Evolutionary conservation across 2,797 vertebrate genomes (phyloP), one percentile per base, ranked within the genome.

Genomic region (Platyrinchus mystaceus): DNA sequence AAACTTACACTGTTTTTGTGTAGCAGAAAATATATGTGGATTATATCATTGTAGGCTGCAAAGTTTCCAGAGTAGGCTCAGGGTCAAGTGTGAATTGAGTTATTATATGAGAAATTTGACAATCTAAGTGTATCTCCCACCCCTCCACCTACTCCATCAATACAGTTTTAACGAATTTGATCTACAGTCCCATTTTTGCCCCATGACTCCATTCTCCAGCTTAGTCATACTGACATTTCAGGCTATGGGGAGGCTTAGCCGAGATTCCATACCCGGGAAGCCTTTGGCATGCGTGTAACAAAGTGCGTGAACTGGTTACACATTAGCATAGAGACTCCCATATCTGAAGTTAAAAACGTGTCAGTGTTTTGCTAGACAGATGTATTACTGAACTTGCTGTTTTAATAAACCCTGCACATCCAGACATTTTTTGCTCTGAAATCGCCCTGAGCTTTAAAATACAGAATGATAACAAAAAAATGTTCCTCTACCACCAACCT

Each of bases 401-500:
- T 82, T 84, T 34, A 89, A 56, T n/a, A 79, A 74, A 52, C 6
- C 9, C 63, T n/a, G 21, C 44, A 55, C 11, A 36, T 28, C 12
- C 8, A 41, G 27, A 23, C 10, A 1, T 36, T 21, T 49, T 52
- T 52, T 6, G 18, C 6, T 62, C 30, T 68, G 21, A 63, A 55
- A 78, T 56, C 12, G 27, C 5, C 9, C 28, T 14, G 46, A 34
- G 49, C 55, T 62, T 92, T 73, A 41, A 80, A 82, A 85, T 32
- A 53, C 19, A 66, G 50, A 84, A 39, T 39, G 24, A 53, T 6
- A 46, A 19, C 73, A 23, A 30, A 32, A 32, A 56, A 15, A 2
- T 4, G 7, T 73, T 74, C 7, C 13, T 81, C 37, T 59, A 73
- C 34, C 47, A 94, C 97, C 59, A 91, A 99, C 99, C 98, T 99